Evolutionary conservation across 2,888 invertebrate species (phyloP), one percentile per base, ranked within the genome.

Genomic region (Didymodactylos carnosus): DNA sequence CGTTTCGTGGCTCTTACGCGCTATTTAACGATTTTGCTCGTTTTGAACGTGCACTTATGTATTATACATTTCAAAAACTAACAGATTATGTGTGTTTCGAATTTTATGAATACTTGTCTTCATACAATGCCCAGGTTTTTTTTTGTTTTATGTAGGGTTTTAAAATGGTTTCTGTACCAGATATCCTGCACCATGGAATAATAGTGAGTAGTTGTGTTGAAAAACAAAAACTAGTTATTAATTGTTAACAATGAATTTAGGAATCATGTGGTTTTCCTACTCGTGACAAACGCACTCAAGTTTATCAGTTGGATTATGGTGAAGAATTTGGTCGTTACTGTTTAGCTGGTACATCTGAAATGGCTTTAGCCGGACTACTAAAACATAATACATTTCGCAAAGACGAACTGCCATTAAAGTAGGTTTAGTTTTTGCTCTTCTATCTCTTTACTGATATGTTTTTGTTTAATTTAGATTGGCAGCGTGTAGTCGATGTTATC

Each of bases 301-400:
- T 75, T 11, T 75, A 75, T 72, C 71, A 72, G 51, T 51, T 75
- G 23, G 75, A 75, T 69, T 75, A 49, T 72, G 43, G 71, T n/a
- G 71, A 74, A 27, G 75, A 75, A 72, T 72, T 71, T 69, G 75
- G 72, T 40, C 71, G 62, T 46, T 75, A 72, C 35, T 92, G 91
- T 83, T 85, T 97, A 46, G 92, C 94, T 11, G 95, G 95, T 16
- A 97, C 95, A 46, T 89, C 94, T 10, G 95, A 97, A 87, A 94
- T 95, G 90, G 89, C 93, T 2, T 84, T 95, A 51, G 94, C 91
- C 73, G 84, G 83, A 76, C 87, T 73, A 13, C 69, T 75, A 23
- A 71, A 72, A 25, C 73, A 75, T 70, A 40, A 39, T 40, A 19
- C 46, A 27, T 84, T 89, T 75, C 49, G 79, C 0, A 80, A 83